phyloP scores from a whole-genome alignment of 2,888 invertebrate species.

The Ennomos fuscantarius region DNA sequence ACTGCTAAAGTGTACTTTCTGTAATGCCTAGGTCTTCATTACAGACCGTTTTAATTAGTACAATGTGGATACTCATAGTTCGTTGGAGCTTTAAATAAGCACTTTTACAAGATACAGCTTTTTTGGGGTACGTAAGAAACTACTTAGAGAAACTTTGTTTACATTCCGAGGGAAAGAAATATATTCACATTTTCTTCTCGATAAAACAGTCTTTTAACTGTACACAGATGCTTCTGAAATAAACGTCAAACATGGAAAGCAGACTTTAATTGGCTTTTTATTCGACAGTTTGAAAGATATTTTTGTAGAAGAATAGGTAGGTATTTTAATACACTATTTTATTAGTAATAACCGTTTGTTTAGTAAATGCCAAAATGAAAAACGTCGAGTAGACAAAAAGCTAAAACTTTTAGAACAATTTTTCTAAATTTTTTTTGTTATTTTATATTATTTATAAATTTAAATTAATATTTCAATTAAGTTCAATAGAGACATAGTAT shows the following conservation, averaged over 20 bases:
- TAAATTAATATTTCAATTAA: no score
- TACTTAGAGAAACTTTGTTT: constrained; percentile 39
- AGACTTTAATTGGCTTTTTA: constrained; percentile 9
- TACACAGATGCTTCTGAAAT: constrained; percentile 8
- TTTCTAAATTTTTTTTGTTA: no score
- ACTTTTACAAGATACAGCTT: constrained; percentile 51
- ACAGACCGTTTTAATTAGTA: constrained; percentile 76
- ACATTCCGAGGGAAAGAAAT: constrained; percentile 34
- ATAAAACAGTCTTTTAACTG: constrained; percentile 21
- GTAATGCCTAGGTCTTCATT: constrained; percentile 48
- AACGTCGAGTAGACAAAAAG: no score
- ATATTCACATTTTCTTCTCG: constrained; percentile 36
- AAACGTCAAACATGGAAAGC: constrained; percentile 1
- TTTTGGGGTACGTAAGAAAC: constrained; percentile 43
- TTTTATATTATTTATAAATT: no score
- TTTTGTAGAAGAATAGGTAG: background rate
- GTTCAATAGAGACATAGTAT: no score
- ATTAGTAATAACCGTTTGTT: no score
- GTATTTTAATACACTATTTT: no score
- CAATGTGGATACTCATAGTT: constrained; percentile 71
- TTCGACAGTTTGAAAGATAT: background rate
- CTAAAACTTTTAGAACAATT: no score
- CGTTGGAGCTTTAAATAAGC: constrained; percentile 59
- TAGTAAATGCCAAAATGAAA: no score
- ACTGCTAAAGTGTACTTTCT: constrained; percentile 56